phyloP scores from a whole-genome alignment of 2,888 invertebrate genomes.

The Chrysopilus asiliformis region DNA sequence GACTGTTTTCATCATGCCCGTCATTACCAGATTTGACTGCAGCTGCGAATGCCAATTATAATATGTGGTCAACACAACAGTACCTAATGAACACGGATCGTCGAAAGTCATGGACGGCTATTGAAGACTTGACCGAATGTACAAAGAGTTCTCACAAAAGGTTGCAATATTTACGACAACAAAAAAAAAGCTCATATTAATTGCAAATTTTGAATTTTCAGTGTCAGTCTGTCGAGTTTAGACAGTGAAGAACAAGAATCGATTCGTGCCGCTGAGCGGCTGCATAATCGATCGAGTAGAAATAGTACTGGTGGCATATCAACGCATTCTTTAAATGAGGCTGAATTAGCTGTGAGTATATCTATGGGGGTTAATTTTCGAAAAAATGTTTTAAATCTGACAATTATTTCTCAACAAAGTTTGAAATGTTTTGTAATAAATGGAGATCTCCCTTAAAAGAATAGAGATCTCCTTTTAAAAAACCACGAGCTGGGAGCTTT shows the following conservation, averaged over 20 bases:
- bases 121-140: slow-evolving; percentile 52
- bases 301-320: slow-evolving; percentile 42
- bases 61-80: slow-evolving; percentile 33
- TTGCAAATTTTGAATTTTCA: slow-evolving; percentile 26
- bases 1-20: slow-evolving; percentile 24
- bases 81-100: slow-evolving; percentile 36
- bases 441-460: too few species aligned
- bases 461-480: too few species aligned
- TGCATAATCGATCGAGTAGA: slow-evolving; percentile 33
- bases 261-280: slow-evolving; percentile 37
- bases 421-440: too few species aligned
- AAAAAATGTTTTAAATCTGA: slow-evolving; percentile 2
- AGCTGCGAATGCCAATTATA: slow-evolving; percentile 18
- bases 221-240: slow-evolving; percentile 63
- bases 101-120: slow-evolving; percentile 77
- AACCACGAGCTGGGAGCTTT: too few species aligned
- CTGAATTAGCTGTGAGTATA: slow-evolving; percentile 59
- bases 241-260: slow-evolving; percentile 75
- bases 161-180: slow-evolving; percentile 24
- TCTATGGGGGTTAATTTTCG: background rate
- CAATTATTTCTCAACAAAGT: too few species aligned
- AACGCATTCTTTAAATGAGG: slow-evolving; percentile 79
- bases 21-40: slow-evolving; percentile 32
- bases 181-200: slow-evolving; percentile 3
- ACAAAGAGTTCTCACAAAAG: slow-evolving; percentile 44